phyloP scores from a whole-genome alignment of 2,888 invertebrate genomes.

The Drosophila emarginata region DNA sequence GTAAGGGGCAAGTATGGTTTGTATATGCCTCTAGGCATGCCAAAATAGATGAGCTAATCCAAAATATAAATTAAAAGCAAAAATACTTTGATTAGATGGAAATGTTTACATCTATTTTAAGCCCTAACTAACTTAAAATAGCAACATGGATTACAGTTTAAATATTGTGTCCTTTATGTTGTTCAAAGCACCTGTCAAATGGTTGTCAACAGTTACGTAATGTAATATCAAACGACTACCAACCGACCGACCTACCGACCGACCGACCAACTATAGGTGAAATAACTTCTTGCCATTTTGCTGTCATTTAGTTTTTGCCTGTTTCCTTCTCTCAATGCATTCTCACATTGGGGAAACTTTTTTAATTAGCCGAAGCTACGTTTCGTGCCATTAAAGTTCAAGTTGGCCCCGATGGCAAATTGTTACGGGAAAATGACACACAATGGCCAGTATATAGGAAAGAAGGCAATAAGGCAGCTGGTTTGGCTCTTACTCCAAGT shows the following conservation, averaged over 20 bases:
- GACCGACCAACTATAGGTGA: neutral
- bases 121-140: neutral
- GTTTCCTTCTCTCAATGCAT: neutral
- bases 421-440: slow-evolving; percentile 25
- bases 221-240: neutral
- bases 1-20: slow-evolving; percentile 11
- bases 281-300: slow-evolving; percentile 23
- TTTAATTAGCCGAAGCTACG: slow-evolving; percentile 66
- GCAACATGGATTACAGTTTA: neutral
- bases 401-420: slow-evolving; percentile 24
- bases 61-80: neutral
- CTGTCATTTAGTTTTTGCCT: slow-evolving; percentile 24
- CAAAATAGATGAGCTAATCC: slow-evolving; percentile 4
- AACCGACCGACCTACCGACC: no score
- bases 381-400: slow-evolving; percentile 51
- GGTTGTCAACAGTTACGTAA: slow-evolving; percentile 34
- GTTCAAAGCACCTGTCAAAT: neutral
- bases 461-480: slow-evolving; percentile 28
- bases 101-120: no score
- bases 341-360: slow-evolving; percentile 55
- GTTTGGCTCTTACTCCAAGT: slow-evolving; percentile 30
- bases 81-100: neutral
- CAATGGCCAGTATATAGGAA: slow-evolving; percentile 22
- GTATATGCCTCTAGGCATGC: neutral
- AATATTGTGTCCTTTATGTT: neutral